Evolutionary conservation across 2,888 invertebrate genomes (phyloP).

Genomic region (Xylophagus ater): DNA sequence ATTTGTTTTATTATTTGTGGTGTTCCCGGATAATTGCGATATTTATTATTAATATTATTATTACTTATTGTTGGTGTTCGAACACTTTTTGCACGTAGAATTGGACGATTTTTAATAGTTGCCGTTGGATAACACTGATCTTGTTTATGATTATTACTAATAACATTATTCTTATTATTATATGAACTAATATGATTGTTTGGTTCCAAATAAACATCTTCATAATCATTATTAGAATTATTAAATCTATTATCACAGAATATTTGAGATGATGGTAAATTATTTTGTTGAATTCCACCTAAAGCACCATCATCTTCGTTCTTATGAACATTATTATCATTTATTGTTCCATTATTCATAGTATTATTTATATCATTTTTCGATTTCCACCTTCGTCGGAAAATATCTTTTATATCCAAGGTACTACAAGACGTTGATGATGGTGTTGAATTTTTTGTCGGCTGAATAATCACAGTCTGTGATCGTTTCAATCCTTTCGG

Average conservation of each 20-base stretch:
- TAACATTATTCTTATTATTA: slow-evolving; percentile 1
- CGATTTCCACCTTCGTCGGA: slow-evolving; percentile 21
- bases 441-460: slow-evolving; percentile 17
- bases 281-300: slow-evolving; percentile 4
- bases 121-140: slow-evolving; percentile 19
- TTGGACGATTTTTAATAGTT: slow-evolving; percentile 24
- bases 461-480: slow-evolving; percentile 31
- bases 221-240: slow-evolving; percentile 16
- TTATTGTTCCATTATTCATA: not conserved
- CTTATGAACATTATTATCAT: too few relatives aligned
- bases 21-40: too few relatives aligned
- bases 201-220: slow-evolving; percentile 9
- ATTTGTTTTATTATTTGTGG: too few relatives aligned
- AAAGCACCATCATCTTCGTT: too few relatives aligned
- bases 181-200: slow-evolving; percentile 8
- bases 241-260: slow-evolving; percentile 27
- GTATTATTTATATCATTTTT: slow-evolving; percentile 16
- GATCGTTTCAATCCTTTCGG: slow-evolving; percentile 28
- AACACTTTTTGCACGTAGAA: slow-evolving; percentile 29
- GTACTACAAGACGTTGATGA: slow-evolving; percentile 20
- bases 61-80: slow-evolving; percentile 15
- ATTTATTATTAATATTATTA: slow-evolving; percentile 12
- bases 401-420: slow-evolving; percentile 23
- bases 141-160: slow-evolving; percentile 7
- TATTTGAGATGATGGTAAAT: slow-evolving; percentile 1